Base-by-base conservation (phyloP, 2,113 vertebrate genomes). In the Phrynocephalus versicolor region DNA sequence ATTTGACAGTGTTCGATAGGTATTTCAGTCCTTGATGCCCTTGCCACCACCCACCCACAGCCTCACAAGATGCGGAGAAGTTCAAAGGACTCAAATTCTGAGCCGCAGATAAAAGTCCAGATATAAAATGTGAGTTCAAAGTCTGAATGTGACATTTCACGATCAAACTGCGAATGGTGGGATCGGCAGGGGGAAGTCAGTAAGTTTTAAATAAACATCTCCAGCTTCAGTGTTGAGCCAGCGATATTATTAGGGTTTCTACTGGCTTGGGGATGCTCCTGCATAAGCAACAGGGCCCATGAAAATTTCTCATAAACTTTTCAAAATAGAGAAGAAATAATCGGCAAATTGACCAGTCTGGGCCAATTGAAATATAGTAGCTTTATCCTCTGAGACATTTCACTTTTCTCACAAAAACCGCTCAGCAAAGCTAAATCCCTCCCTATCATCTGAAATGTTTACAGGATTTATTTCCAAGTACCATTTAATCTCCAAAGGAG, bases 401-500 rank as follows among this genome's bases (percentile, higher is more conserved):
- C 74, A 45, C 81, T 90, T 76, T 81, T 75, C 45, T 92, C 69
- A 72, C 39, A 62, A 89, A 85, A 91, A 0, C 35, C 58, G 88
- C 70, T 55, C 9, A 58, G 18, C 15, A 79, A 89, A 87, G 62
- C 84, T 87, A 89, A 90, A 57, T 87, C 70, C 60, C 67, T 45
- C 85, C 70, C 76, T 83, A 74, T 82, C 27, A 91, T 39, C 58
- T 88, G 86, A 91, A 89, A 88, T 14, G 33, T 82, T 92, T 93
- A 83, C 76, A 87, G 85, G 78, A 86, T 91, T 89, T 92, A 92
- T 75, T 92, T 87, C 83, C 76, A 83, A 88, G 33, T 88, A n/a
- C 8, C 89, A 64, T 86, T 93, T 89, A 87, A 89, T 92, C 85
- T 89, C 84, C 88, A 92, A 89, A 90, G 6, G 77, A 91, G 88